Evolutionary conservation across 2,888 invertebrate genomes (phyloP).

Genomic region (Aquatica leii): DNA sequence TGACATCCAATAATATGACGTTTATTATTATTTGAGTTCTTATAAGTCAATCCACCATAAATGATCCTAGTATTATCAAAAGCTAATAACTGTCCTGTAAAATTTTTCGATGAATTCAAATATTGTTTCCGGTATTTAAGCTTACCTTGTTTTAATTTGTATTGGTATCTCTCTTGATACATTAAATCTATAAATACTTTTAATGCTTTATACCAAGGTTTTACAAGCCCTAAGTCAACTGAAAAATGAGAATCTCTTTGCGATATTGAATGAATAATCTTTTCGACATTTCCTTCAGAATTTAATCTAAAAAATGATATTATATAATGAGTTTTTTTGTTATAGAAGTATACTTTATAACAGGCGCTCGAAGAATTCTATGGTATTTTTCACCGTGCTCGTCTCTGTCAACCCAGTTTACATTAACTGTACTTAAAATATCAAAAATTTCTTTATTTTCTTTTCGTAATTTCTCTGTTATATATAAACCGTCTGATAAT

Average conservation of each 20-base stretch:
- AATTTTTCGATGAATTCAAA: too few species aligned
- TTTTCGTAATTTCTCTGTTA: conserved; percentile 67
- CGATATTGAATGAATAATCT: conserved; percentile 77
- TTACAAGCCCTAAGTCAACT: conserved; percentile 66
- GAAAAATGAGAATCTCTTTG: conserved; percentile 76
- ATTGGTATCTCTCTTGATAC: conserved; percentile 68
- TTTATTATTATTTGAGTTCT: conserved; percentile 60
- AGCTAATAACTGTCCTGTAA: conserved; percentile 52
- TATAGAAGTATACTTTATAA: conserved; percentile 65
- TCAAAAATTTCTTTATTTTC: conserved; percentile 67
- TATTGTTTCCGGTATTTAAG: not conserved
- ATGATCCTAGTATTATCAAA: conserved; percentile 78
- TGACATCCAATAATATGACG: conserved; percentile 78
- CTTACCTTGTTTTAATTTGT: conserved; percentile 71
- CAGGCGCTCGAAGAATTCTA: conserved; percentile 69
- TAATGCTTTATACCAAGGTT: conserved; percentile 75
- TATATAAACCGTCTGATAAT: conserved; percentile 72
- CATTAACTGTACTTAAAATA: conserved; percentile 66
- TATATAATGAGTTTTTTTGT: not conserved
- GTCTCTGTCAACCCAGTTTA: conserved; percentile 79
- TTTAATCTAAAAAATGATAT: conserved; percentile 57
- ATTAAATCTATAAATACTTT: conserved; percentile 69
- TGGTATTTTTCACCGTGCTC: conserved; percentile 68
- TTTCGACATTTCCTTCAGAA: conserved; percentile 64
- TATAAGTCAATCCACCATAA: conserved; percentile 75